These are phyloP conservation scores for Zaprionus davidi DNA, from an alignment of 1,140 invertebrate genomes.

Conservation along the genomic window DNA sequence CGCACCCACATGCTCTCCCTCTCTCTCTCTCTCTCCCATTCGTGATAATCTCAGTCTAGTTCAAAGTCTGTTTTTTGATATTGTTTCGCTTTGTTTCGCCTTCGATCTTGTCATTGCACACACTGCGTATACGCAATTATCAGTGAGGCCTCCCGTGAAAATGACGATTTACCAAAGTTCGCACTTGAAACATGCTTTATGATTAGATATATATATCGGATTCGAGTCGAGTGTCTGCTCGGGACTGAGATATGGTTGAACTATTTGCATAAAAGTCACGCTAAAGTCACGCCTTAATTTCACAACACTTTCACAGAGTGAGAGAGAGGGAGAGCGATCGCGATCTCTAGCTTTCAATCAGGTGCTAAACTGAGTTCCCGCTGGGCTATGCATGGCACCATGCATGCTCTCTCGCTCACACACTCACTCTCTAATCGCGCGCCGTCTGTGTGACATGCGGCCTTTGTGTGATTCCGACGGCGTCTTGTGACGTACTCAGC, in stretches of 20 bases:
- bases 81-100: conserved; percentile 28
- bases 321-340: too few species aligned
- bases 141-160: neutral
- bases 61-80: conserved; percentile 72
- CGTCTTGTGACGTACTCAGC: conserved; percentile 30
- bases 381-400: neutral
- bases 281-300: neutral
- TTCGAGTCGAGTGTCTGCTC: neutral
- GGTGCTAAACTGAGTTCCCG: neutral
- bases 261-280: neutral
- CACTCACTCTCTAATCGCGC: conserved; percentile 7
- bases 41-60: conserved; percentile 71
- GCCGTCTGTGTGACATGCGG: conserved; percentile 63
- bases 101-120: neutral
- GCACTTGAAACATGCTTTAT: neutral
- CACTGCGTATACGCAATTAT: conserved; percentile 2
- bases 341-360: neutral
- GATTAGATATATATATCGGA: neutral
- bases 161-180: neutral
- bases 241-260: neutral
- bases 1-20: conserved; percentile 9
- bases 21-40: conserved; percentile 2
- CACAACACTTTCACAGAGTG: neutral
- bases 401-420: neutral
- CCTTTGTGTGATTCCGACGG: conserved; percentile 65